phyloP scores from a whole-genome alignment of 2,888 invertebrate genomes.

The Achlya flavicornis region DNA sequence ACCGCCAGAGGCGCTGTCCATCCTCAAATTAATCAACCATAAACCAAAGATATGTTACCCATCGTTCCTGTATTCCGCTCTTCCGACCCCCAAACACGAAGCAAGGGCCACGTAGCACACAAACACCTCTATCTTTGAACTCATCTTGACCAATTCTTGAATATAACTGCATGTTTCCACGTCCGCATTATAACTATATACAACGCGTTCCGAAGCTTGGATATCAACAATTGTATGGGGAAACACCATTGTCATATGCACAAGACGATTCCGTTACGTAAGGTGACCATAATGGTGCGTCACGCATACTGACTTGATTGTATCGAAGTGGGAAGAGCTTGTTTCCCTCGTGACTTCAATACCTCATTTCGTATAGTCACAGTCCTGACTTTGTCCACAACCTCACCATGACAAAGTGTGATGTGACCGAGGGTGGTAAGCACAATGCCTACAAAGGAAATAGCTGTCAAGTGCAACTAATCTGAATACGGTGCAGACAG shows the following conservation, averaged over 20 bases:
- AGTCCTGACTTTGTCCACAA: too few species aligned
- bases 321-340: slow-evolving; percentile 58
- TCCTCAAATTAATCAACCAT: not conserved
- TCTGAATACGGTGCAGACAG: too few species aligned
- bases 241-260: slow-evolving; percentile 67
- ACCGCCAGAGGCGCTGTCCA: not conserved
- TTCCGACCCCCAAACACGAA: slow-evolving; percentile 34
- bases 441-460: too few species aligned
- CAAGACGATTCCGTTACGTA: slow-evolving; percentile 54
- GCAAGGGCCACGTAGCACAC: slow-evolving; percentile 37
- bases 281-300: slow-evolving; percentile 45
- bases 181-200: slow-evolving; percentile 70
- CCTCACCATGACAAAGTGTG: too few species aligned
- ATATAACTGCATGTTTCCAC: slow-evolving; percentile 58
- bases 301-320: slow-evolving; percentile 51
- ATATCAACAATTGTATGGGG: slow-evolving; percentile 75
- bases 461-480: too few species aligned
- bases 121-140: slow-evolving; percentile 39
- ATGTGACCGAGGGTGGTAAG: too few species aligned
- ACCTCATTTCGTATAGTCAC: not conserved
- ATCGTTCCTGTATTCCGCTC: slow-evolving; percentile 66
- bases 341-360: slow-evolving; percentile 16
- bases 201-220: slow-evolving; percentile 70
- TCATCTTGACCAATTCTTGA: slow-evolving; percentile 55
- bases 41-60: slow-evolving; percentile 55